Evolutionary conservation across 2,797 vertebrate species (phyloP).

Genomic region (Eulemur rubriventer): DNA sequence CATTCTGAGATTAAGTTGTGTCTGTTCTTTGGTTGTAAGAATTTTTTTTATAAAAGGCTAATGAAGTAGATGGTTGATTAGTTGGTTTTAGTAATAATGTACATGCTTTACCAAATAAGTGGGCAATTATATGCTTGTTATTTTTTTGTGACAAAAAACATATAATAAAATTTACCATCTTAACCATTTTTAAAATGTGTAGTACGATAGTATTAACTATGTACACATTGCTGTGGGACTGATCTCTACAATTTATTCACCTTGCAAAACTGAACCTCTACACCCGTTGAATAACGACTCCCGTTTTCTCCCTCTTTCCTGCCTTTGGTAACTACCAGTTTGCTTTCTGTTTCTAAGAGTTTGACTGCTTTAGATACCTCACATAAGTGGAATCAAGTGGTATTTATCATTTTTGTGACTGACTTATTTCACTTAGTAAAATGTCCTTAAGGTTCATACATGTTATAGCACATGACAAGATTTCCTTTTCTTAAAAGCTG

Average conservation of each 20-base stretch:
- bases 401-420: background rate
- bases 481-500: background rate
- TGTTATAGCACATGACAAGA: background rate
- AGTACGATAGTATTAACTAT: background rate
- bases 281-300: background rate
- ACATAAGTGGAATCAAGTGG: too few species aligned
- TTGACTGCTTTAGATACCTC: background rate
- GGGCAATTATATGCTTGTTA: background rate
- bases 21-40: background rate
- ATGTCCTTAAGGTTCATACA: background rate
- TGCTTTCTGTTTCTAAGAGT: background rate
- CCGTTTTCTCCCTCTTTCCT: background rate
- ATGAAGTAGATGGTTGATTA: background rate
- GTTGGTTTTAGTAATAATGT: background rate
- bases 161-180: background rate
- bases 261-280: background rate
- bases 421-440: background rate
- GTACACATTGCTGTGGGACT: background rate
- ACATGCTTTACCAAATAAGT: background rate
- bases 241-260: background rate
- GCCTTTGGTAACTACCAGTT: background rate
- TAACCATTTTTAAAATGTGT: background rate
- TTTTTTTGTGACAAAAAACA: background rate
- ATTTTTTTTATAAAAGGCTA: background rate
- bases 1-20: background rate